Conservation (phyloP, 2,888 invertebrate genomes). For the Flexamia atlantica region DNA sequence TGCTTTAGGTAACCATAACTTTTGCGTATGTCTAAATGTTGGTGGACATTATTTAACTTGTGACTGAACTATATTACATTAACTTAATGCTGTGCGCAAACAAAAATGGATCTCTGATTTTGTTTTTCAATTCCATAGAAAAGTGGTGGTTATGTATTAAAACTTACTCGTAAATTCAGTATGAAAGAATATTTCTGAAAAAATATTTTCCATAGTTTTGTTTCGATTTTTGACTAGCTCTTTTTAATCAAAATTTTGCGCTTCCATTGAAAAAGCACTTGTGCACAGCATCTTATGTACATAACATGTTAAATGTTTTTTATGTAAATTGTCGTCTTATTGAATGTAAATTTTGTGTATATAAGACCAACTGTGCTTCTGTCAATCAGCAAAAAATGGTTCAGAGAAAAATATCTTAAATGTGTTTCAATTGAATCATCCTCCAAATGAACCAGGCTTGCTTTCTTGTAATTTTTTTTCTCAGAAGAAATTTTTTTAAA, state of each 20-base stretch:
- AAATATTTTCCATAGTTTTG: no score
- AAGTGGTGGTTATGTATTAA: no score
- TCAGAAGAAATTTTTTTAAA: background rate
- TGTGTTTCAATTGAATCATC: background rate
- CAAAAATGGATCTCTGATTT: background rate
- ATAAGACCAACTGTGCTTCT: background rate
- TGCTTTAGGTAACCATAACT: conserved; percentile 11
- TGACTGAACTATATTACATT: conserved; percentile 10
- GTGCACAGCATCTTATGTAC: conserved; percentile 29
- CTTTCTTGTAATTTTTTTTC: background rate
- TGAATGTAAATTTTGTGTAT: conserved; percentile 19
- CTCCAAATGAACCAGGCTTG: background rate
- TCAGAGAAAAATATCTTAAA: no score
- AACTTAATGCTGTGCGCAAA: conserved; percentile 8
- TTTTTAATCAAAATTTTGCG: conserved; percentile 10
- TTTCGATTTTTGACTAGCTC: no score
- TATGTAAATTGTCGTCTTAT: conserved; percentile 27
- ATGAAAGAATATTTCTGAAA: no score
- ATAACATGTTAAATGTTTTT: conserved; percentile 1
- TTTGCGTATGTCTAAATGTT: conserved; percentile 17
- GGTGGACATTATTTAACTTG: background rate
- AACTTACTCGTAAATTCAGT: no score
- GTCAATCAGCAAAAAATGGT: background rate
- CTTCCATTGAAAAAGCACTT: background rate
- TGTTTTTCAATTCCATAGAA: background rate